phyloP scores from a whole-genome alignment of 1,140 invertebrate genomes.

The Acromyrmex echinatior region DNA sequence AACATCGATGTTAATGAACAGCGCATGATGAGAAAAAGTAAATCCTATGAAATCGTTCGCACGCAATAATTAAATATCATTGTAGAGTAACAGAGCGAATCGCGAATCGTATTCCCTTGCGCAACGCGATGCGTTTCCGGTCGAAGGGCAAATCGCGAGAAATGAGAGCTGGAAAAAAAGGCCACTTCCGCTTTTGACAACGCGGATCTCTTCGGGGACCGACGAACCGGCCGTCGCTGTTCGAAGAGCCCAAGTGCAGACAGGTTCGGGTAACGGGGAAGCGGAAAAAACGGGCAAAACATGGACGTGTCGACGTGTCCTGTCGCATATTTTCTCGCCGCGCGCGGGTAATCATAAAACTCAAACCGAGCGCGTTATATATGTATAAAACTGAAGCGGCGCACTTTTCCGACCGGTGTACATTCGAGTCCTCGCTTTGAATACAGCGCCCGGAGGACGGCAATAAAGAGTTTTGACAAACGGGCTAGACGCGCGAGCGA shows the following conservation, averaged over 20 bases:
- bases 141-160: slow-evolving; percentile 27
- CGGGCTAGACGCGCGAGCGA: slow-evolving; percentile 64
- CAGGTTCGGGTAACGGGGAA: not conserved
- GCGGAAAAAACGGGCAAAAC: slow-evolving; percentile 35
- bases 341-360: slow-evolving; percentile 75
- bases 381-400: slow-evolving; percentile 77
- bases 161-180: not conserved
- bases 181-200: slow-evolving; percentile 54
- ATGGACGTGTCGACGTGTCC: slow-evolving; percentile 57
- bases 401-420: slow-evolving; percentile 75
- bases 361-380: slow-evolving; percentile 73
- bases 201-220: slow-evolving; percentile 61
- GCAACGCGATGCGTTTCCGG: not conserved
- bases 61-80: slow-evolving; percentile 45
- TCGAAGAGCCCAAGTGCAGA: slow-evolving; percentile 38
- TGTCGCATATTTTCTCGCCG: slow-evolving; percentile 68
- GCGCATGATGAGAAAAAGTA: slow-evolving; percentile 18
- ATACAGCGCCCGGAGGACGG: slow-evolving; percentile 77
- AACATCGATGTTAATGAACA: slow-evolving; percentile 64
- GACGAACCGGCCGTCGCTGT: slow-evolving; percentile 47
- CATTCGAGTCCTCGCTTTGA: slow-evolving; percentile 79
- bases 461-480: slow-evolving; percentile 82
- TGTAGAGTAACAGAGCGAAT: not conserved
- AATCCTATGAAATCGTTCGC: not conserved
- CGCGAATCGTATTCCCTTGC: not conserved